phyloP scores from a whole-genome alignment of 2,113 vertebrate species.

The Sorex fumeus region DNA sequence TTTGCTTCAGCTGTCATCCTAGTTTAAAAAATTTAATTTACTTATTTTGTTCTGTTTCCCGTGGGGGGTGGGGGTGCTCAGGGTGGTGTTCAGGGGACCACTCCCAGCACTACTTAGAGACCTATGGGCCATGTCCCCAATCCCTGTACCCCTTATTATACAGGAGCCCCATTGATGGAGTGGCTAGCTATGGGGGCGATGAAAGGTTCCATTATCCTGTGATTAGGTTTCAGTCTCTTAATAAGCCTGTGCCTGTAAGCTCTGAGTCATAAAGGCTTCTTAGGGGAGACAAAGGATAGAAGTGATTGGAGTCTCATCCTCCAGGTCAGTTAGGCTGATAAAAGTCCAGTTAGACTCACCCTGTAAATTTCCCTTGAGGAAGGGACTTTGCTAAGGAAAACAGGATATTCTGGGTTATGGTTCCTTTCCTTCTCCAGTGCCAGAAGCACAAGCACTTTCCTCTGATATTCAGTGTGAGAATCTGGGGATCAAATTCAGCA shows the following conservation, averaged over 20 bases:
- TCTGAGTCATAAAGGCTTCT: not conserved
- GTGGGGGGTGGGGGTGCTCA: no score
- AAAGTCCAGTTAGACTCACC: not conserved
- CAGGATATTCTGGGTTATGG: not conserved
- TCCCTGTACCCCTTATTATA: no score
- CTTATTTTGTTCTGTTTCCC: no score
- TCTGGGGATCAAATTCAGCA: not conserved
- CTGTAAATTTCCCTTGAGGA: not conserved
- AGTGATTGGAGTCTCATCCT: not conserved
- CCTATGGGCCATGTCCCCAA: no score
- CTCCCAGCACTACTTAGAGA: no score
- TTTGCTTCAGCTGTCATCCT: no score
- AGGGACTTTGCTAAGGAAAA: not conserved
- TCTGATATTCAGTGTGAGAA: not conserved
- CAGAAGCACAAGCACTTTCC: not conserved
- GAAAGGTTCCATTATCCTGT: not conserved
- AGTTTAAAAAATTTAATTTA: no score
- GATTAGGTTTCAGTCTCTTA: not conserved
- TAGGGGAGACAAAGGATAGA: not conserved
- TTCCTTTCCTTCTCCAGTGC: not conserved
- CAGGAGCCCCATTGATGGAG: no score
- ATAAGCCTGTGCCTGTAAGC: not conserved
- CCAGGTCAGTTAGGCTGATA: not conserved
- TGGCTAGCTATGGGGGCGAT: no score
- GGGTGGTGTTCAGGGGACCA: no score